Evolutionary conservation across 2,797 vertebrate genomes (phyloP), one percentile per base, ranked within the genome.

Genomic region (Sebastes iracundus): DNA sequence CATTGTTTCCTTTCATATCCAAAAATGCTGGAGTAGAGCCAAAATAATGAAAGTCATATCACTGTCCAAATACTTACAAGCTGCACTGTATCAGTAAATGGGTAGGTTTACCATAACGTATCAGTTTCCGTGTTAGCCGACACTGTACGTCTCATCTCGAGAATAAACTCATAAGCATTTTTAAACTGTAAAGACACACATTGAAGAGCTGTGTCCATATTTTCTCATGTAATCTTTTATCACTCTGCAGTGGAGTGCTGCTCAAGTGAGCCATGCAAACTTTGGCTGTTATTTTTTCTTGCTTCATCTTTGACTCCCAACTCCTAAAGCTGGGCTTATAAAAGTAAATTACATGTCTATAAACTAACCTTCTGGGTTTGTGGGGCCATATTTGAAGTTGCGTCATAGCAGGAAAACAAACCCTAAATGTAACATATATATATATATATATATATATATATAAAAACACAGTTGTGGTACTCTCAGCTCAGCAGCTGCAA

Each of bases 301-400:
- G 89, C 79, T 87, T 82, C 61, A 76, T 83, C 77, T 71, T 42
- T 76, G 72, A 88, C 85, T 89, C 79, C 79, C 55, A 86, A 63
- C 80, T 77, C 76, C 88, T 87, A 91, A 93, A 91, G 86, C 73
- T 61, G 75, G 82, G 80, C 93, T 93, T 86, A 86, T 93, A 94
- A 95, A 94, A 91, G 88, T 92, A 89, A 92, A 94, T 95, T 89
- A 92, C 90, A 91, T 86, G 84, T 91, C 93, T 90, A 92, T 95
- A 95, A 96, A 95, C 71, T 77, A 88, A 88, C 88, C 86, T 88
- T 82, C 56, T 79, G 75, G 88, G 85, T 93, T 93, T 92, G 90
- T 84, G 88, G 81, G 84, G 53, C 87, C 86, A 79, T 85, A 93
- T 92, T 88, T 89, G 49, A 87, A 93, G 83, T 91, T 91, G 84